Conservation (phyloP, 2,113 vertebrate genomes). For the Eurystomus gularis region DNA sequence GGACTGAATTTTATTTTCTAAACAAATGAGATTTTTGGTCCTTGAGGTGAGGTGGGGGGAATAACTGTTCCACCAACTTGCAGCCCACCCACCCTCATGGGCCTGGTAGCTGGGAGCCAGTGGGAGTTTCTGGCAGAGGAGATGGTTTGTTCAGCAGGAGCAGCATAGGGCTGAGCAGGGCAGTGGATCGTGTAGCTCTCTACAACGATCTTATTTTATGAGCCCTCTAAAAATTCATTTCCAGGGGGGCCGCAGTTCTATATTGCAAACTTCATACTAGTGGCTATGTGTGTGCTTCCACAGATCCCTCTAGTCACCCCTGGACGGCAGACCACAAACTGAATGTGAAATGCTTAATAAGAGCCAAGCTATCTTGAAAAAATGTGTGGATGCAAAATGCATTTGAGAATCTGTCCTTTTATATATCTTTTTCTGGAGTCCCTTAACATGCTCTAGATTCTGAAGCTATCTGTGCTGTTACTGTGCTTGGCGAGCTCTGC, state of each 20-base stretch:
- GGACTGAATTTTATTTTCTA: constrained; percentile 9
- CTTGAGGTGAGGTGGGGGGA: neutral
- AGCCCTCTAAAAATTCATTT: neutral
- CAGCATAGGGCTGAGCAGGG: accelerated
- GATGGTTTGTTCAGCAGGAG: neutral
- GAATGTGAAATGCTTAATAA: neutral
- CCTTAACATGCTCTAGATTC: constrained; percentile 7
- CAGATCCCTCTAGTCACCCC: neutral
- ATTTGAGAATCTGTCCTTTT: neutral
- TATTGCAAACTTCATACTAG: neutral
- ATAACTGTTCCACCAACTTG: neutral
- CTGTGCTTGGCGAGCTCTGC: neutral
- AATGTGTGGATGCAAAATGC: neutral
- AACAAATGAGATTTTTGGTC: neutral
- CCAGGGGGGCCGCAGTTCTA: neutral
- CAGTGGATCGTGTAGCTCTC: neutral
- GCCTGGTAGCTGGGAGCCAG: neutral
- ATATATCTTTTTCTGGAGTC: neutral
- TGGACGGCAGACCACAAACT: neutral
- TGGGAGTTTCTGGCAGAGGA: neutral
- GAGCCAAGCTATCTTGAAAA: neutral
- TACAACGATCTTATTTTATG: neutral
- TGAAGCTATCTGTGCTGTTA: neutral
- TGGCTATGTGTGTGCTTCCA: neutral
- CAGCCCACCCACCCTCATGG: neutral